phyloP scores from a whole-genome alignment of 2,797 vertebrate species.

The Decapterus maruadsi region DNA sequence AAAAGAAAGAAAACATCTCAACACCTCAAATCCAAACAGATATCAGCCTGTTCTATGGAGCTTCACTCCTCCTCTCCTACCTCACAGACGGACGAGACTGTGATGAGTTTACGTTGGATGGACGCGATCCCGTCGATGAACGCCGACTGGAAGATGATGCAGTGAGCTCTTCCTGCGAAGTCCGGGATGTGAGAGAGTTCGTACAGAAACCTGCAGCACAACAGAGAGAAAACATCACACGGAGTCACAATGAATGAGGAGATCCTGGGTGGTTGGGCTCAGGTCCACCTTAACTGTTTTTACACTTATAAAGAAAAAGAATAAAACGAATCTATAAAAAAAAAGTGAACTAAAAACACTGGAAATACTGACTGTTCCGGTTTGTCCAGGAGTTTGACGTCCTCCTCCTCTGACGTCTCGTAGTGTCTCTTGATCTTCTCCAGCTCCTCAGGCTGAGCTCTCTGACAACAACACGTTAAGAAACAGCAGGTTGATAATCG shows the following conservation, averaged over 20 bases:
- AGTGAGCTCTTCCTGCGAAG: slow-evolving; percentile 91
- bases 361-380: slow-evolving; percentile 93
- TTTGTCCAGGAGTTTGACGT: slow-evolving; percentile 95
- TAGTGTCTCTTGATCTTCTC: slow-evolving; percentile 92
- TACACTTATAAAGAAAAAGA: too few species aligned
- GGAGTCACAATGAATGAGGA: not conserved
- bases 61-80: slow-evolving; percentile 81
- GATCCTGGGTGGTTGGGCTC: slow-evolving; percentile 70
- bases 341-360: too few species aligned
- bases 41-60: not conserved
- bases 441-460: slow-evolving; percentile 94
- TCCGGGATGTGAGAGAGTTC: slow-evolving; percentile 96
- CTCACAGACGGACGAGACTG: slow-evolving; percentile 88
- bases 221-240: not conserved
- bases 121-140: slow-evolving; percentile 90
- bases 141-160: slow-evolving; percentile 93
- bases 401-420: slow-evolving; percentile 90
- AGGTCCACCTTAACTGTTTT: too few species aligned
- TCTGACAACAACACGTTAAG: slow-evolving; percentile 78
- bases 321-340: too few species aligned
- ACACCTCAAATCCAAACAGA: not conserved
- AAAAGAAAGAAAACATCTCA: slow-evolving; percentile 7
- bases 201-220: slow-evolving; percentile 90
- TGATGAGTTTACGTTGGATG: slow-evolving; percentile 88
- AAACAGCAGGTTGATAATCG: too few species aligned